Evolutionary conservation across 2,113 vertebrate genomes (phyloP), one percentile per base, ranked within the genome.

Genomic region (Planiliza haematocheilus): DNA sequence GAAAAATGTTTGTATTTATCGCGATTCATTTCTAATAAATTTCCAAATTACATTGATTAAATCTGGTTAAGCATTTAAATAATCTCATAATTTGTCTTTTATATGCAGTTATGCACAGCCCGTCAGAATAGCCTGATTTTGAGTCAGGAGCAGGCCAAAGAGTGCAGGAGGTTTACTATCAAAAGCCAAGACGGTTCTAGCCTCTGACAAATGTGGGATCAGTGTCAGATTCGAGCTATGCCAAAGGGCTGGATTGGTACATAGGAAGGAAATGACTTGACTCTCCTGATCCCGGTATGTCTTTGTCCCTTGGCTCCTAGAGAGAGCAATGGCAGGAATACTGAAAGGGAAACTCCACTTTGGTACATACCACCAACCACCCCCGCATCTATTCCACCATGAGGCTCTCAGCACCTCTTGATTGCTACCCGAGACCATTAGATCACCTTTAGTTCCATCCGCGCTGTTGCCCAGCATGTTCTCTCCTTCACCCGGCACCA

Each of bases 221-320:
- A 83, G 84, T 82, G 83, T 86, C 82, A 88, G 58, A 76, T 86
- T 55, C 67, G 39, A 85, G 63, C 48, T 43, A 70, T 80, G 89
- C 86, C 90, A 77, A 86, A 87, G 76, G 82, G 79, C 70, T 82
- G 61, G 75, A 81, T 77, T 85, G 78, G 74, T 78, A 75, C 66
- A 67, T 78, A 64, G 66, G 75, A 79, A 76, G 76, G 75, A 89
- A 93, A 91, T 91, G 79, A 92, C 86, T 92, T 92, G 86, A 84
- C 82, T 88, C 74, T 68, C 41, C 68, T 85, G 75, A 86, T 49
- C 73, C 57, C 68, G 63, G 53, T 75, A 57, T 80, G 68, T 66
- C 83, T 91, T 87, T 93, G 82, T 91, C 85, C 72, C 70, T 42
- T 8, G 20, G 41, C 69, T 85, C 81, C 21, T 38, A 38, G 74